Evolutionary conservation across 2,888 invertebrate genomes (phyloP).

Genomic region (Eupithecia centaureata): DNA sequence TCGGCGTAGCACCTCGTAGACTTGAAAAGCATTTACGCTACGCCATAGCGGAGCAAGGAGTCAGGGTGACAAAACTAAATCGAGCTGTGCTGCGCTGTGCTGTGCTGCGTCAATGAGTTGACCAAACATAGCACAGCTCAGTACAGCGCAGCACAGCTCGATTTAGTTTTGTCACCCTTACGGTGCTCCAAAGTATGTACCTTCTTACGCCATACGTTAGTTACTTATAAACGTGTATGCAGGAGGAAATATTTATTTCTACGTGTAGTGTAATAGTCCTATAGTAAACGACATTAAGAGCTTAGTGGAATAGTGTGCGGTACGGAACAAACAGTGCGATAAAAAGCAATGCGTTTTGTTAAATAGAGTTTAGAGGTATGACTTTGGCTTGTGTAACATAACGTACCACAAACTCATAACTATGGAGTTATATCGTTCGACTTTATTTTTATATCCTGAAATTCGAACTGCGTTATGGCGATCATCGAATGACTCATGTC

Average conservation of each 20-base stretch:
- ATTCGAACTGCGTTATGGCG: not conserved
- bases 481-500: not conserved
- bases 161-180: no score
- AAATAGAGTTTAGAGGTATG: not conserved
- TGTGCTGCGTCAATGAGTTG: no score
- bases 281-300: not conserved
- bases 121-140: no score
- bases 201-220: not conserved
- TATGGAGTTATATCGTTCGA: not conserved
- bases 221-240: not conserved
- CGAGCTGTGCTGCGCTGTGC: no score
- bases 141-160: no score
- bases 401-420: not conserved
- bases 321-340: not conserved
- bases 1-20: not conserved
- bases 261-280: not conserved
- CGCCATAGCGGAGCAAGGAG: no score
- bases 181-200: not conserved
- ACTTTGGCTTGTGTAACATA: not conserved
- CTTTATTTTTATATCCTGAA: not conserved
- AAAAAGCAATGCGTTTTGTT: conserved; percentile 5
- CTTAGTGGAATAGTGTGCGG: not conserved
- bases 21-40: no score
- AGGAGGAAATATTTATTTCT: not conserved
- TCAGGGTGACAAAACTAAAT: no score